phyloP scores from a whole-genome alignment of 2,888 invertebrate genomes.

The Beris chalybata region DNA sequence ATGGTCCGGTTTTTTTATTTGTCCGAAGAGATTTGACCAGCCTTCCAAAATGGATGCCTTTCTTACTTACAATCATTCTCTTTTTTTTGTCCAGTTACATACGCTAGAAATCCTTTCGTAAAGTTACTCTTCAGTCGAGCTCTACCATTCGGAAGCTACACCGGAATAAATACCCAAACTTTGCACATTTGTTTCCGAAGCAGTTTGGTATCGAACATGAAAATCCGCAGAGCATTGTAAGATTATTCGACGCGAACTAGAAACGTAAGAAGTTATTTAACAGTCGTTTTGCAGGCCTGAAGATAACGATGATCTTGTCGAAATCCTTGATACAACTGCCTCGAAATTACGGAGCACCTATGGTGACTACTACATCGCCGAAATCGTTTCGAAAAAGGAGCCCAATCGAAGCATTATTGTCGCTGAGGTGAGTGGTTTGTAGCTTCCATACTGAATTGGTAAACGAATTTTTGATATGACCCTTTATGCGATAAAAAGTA shows the following conservation, averaged over 20 bases:
- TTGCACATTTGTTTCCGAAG: conserved; percentile 52
- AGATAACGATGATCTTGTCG: conserved; percentile 69
- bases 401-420: conserved; percentile 60
- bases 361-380: conserved; percentile 67
- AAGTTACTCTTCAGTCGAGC: conserved; percentile 32
- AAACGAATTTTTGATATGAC: too few relatives aligned
- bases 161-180: conserved; percentile 39
- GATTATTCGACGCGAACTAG: conserved; percentile 37
- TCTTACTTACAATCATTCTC: too few relatives aligned
- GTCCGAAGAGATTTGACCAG: too few relatives aligned
- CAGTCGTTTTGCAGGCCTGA: conserved; percentile 59
- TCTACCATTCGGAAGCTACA: conserved; percentile 21
- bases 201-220: conserved; percentile 56
- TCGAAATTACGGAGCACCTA: conserved; percentile 59
- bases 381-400: conserved; percentile 58
- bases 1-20: too few relatives aligned
- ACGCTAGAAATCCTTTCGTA: conserved; percentile 31
- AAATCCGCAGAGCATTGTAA: conserved; percentile 62
- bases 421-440: conserved; percentile 57
- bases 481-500: too few relatives aligned
- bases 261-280: not conserved
- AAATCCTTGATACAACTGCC: conserved; percentile 60
- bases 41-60: too few relatives aligned
- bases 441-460: too few relatives aligned
- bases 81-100: conserved; percentile 30